Percentiles rank a stretch among this genome's conserved stretches.
Conservation (phyloP, 2,113 vertebrate genomes). For the Channa maculata region DNA sequence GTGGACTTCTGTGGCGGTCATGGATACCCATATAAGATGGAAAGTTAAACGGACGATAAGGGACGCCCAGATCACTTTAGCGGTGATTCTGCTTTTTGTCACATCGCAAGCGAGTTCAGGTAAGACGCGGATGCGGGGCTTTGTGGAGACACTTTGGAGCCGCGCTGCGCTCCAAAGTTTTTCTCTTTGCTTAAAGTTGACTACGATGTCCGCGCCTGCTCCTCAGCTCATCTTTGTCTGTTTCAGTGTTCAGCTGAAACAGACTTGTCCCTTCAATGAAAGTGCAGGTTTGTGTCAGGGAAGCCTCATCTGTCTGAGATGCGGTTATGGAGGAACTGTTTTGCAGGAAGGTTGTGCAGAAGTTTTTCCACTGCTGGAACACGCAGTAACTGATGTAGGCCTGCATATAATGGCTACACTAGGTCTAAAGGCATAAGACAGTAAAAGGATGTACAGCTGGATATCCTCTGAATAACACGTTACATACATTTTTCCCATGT, state of each 20-base stretch:
- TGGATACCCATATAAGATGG: conserved; percentile 88
- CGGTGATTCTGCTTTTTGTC: conserved; percentile 82
- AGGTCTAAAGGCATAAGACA: neutral
- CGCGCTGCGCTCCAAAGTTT: conserved; percentile 25
- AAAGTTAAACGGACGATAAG: conserved; percentile 88
- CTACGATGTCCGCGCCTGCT: conserved; percentile 46
- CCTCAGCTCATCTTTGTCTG: conserved; percentile 37
- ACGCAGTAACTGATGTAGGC: neutral
- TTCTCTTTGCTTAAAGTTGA: conserved; percentile 4
- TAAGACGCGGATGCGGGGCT: conserved; percentile 69
- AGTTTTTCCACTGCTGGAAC: neutral
- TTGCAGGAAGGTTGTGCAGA: conserved; percentile 6
- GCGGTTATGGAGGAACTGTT: neutral
- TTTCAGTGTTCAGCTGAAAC: neutral
- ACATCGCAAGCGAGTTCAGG: conserved; percentile 84
- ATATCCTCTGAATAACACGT: neutral
- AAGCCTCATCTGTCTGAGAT: neutral
- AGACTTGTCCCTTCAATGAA: no score
- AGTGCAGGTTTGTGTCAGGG: no score
- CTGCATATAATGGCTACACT: neutral
- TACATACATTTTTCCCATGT: neutral
- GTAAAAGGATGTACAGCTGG: neutral
- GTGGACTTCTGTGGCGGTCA: conserved; percentile 82
- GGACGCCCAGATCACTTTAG: conserved; percentile 79
- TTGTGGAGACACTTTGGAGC: conserved; percentile 16